Conservation (phyloP, 2,888 invertebrate genomes). For the Pandemis heparana region DNA sequence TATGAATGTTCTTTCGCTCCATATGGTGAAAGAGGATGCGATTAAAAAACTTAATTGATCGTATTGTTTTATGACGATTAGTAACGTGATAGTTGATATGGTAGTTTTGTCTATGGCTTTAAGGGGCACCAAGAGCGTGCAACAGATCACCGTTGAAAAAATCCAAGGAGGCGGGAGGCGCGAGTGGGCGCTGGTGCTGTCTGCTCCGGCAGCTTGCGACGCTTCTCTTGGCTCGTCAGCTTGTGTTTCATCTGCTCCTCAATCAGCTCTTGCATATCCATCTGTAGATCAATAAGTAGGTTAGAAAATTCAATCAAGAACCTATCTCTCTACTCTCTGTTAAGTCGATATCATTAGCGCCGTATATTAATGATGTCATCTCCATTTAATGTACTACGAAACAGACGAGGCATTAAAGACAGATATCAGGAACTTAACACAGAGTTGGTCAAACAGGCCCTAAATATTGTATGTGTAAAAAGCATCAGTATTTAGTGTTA, state of each 20-base stretch:
- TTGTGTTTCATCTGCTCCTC: conserved; percentile 96
- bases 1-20: conserved; percentile 58
- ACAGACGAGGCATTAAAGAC: too few species aligned
- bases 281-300: conserved; percentile 85
- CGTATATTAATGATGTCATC: too few species aligned
- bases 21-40: conserved; percentile 59
- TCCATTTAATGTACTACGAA: too few species aligned
- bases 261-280: conserved; percentile 97
- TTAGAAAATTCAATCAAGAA: not conserved
- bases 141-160: conserved; percentile 84
- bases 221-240: conserved; percentile 88
- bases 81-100: conserved; percentile 62
- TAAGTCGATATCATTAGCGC: too few species aligned
- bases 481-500: too few species aligned
- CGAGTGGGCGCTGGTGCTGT: conserved; percentile 62
- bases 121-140: conserved; percentile 61
- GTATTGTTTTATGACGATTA: conserved; percentile 64
- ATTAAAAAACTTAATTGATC: conserved; percentile 61
- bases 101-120: conserved; percentile 66
- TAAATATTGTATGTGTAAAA: too few species aligned
- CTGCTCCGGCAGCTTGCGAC: conserved; percentile 78
- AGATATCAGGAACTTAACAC: too few species aligned
- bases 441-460: too few species aligned
- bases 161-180: conserved; percentile 75
- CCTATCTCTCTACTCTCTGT: too few species aligned